Evolutionary conservation across 2,797 vertebrate genomes (phyloP), one percentile per base, ranked within the genome.

Genomic region (Galagoides demidoff): DNA sequence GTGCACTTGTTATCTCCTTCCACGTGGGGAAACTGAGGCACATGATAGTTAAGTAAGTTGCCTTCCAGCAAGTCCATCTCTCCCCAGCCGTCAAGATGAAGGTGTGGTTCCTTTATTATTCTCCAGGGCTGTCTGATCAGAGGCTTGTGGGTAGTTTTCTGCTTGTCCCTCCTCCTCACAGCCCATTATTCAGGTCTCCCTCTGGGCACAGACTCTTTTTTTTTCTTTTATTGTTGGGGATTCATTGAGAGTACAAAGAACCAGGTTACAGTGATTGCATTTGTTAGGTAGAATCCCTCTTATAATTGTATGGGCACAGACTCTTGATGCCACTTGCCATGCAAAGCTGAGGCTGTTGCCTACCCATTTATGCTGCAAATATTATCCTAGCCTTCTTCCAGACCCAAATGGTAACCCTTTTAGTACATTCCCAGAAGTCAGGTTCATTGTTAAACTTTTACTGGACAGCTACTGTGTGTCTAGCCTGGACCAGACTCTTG

Each of bases 1-100:
- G 49, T 3, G 0, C 27, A 39, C 1, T 2, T 49, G 63, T 11
- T 4, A 55, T 5, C 6, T 4, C 11, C 49, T 6, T 82, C 19
- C 4, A 0, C 4, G 31, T 0, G n/a, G 78, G 74, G 89, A 94
- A 59, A 43, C 31, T 1, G n/a, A 95, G 87, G 86, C 70, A 39
- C 43, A 12, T 61, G 34, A 55, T 2, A 3, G 64, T 45, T 74
- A 20, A 63, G 7, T 52, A n/a, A 37, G 43, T 76, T 19, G 2
- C 31, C 16, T 19, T 52, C 7, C n/a, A 1, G 6, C 9, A 20
- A 73, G 9, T 31, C 37, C 37, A 39, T 82, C 68, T 85, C 77
- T 43, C 45, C 25, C 31, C 3, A 39, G 84, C 6, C 10, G 55
- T 29, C 31, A 37, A 16, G 73, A 12, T 0, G 12, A 59, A 77